These are phyloP conservation scores for Adineta ricciae DNA, from an alignment of 2,888 invertebrate species.

Conservation along the genomic window DNA sequence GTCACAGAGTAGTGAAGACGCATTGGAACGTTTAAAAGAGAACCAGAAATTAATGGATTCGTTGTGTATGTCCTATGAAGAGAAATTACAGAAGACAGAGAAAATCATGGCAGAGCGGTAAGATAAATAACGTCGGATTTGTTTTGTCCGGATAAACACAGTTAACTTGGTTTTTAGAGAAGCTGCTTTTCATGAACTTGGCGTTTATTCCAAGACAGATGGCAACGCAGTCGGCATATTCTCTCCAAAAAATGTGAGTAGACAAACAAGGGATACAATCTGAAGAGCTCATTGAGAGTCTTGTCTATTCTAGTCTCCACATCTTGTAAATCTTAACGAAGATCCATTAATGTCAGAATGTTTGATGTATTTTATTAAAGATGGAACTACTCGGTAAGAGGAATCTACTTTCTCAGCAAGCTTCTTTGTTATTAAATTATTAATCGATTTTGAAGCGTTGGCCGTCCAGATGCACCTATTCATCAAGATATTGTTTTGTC, in stretches of 20 bases:
- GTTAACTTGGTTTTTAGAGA: constrained; percentile 56
- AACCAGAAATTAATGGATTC: constrained; percentile 97
- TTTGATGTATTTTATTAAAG: constrained; percentile 91
- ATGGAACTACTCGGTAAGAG: constrained; percentile 64
- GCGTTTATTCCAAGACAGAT: constrained; percentile 85
- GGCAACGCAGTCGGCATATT: constrained; percentile 96
- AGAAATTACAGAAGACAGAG: constrained; percentile 90
- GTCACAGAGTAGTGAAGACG: constrained; percentile 75
- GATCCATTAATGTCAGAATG: constrained; percentile 98
- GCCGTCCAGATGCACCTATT: constrained; percentile 71
- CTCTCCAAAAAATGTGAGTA: constrained; percentile 61
- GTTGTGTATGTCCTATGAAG: constrained; percentile 98
- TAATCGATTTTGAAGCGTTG: constrained; percentile 61
- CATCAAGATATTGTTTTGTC: constrained; percentile 88
- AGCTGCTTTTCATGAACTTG: constrained; percentile 65
- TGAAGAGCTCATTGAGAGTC: not conserved
- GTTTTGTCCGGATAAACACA: not conserved
- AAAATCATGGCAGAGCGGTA: constrained; percentile 57
- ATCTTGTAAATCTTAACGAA: constrained; percentile 93
- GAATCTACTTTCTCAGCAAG: not conserved
- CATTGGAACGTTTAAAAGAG: constrained; percentile 89
- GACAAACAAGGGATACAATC: not conserved
- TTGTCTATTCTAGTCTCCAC: constrained; percentile 60
- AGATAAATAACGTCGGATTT: not conserved
- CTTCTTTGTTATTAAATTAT: not conserved